Conservation (phyloP, 2,113 vertebrate genomes). For the Amphiprion percula region DNA sequence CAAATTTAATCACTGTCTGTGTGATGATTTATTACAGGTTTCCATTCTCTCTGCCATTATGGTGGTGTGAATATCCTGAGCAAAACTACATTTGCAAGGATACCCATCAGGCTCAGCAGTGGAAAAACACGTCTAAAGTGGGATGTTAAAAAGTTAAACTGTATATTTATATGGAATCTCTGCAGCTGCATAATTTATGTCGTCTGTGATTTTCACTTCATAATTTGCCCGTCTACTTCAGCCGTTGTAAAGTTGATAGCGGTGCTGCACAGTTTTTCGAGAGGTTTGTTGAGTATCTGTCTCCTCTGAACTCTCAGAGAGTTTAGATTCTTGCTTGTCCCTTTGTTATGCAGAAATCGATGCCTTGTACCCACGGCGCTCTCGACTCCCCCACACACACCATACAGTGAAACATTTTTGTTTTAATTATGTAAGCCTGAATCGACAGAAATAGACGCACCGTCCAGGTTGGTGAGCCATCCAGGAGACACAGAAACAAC, state of each 20-base stretch:
- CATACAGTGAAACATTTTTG: conserved; percentile 54
- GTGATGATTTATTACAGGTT: conserved; percentile 23
- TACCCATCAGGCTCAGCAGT: conserved; percentile 8
- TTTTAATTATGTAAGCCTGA: conserved; percentile 75
- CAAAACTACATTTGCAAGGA: conserved; percentile 22
- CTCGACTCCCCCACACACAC: conserved; percentile 62
- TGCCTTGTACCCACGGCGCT: conserved; percentile 53
- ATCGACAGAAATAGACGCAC: conserved; percentile 67
- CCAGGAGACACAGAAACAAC: conserved; percentile 48
- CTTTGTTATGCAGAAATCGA: conserved; percentile 71
- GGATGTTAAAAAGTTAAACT: no score
- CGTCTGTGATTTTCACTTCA: neutral
- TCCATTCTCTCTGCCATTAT: conserved; percentile 17
- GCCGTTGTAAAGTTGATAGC: no score
- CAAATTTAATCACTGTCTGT: conserved; percentile 60
- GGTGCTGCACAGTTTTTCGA: neutral
- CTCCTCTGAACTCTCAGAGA: conserved; percentile 46
- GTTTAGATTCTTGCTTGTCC: conserved; percentile 57
- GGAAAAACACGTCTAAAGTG: neutral
- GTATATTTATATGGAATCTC: no score
- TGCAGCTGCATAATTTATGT: no score
- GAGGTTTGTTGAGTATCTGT: conserved; percentile 50
- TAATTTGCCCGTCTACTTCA: neutral
- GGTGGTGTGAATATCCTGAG: conserved; percentile 26
- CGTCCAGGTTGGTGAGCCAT: conserved; percentile 47